Evolutionary conservation across 2,113 vertebrate genomes (phyloP).

Genomic region (Protobothrops mucrosquamatus): DNA sequence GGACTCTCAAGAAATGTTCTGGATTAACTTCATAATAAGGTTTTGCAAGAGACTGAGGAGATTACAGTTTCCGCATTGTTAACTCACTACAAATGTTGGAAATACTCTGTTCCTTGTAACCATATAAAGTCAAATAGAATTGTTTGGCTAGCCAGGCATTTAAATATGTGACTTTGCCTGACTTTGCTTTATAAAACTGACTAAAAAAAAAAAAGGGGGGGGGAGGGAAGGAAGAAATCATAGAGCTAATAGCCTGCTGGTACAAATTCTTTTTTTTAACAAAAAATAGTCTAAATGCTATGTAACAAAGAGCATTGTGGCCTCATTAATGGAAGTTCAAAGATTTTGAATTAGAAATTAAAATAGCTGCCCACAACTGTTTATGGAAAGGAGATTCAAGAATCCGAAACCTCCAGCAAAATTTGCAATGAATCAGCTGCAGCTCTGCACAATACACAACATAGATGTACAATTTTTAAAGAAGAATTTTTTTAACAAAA

Average conservation of each 20-base stretch:
- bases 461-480: background rate
- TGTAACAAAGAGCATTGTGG: background rate
- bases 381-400: background rate
- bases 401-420: background rate
- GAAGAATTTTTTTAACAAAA: background rate
- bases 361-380: background rate
- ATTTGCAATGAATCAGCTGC: background rate
- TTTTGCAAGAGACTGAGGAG: slow-evolving; percentile 32
- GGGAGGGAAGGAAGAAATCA: background rate
- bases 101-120: slow-evolving; percentile 28
- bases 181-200: background rate
- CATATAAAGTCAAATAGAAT: slow-evolving; percentile 12
- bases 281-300: background rate
- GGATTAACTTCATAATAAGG: slow-evolving; percentile 63
- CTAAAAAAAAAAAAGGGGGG: background rate
- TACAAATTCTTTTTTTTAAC: background rate
- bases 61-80: slow-evolving; percentile 45
- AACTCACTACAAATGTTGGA: slow-evolving; percentile 25
- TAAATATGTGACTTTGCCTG: slow-evolving; percentile 3
- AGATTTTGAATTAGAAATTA: background rate
- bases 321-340: background rate
- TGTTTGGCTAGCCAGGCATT: background rate
- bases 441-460: background rate
- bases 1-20: slow-evolving; percentile 52
- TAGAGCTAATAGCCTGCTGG: background rate